phyloP scores from a whole-genome alignment of 23 tunicate genomes.

The Halocynthia roretzi region DNA sequence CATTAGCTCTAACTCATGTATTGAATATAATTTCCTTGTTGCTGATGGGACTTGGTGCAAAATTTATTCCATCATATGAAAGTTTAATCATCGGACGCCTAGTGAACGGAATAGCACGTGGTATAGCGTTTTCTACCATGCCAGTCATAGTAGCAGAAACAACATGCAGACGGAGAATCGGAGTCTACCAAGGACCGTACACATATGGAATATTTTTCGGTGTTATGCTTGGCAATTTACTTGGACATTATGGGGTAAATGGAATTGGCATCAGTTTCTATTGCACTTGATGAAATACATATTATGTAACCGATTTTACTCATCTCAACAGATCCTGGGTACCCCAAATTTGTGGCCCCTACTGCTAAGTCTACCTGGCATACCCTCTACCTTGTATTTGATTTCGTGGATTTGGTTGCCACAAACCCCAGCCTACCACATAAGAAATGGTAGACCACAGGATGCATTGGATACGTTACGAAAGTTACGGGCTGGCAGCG shows the following conservation, averaged over 20 bases:
- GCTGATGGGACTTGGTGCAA: slow-evolving; percentile 1
- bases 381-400: neutral
- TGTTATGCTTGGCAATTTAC: neutral
- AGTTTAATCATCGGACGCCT: neutral
- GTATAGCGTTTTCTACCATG: neutral
- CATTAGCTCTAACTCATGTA: neutral
- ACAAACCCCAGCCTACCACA: neutral
- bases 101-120: slow-evolving; percentile 2
- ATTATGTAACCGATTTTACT: neutral
- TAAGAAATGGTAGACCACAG: neutral
- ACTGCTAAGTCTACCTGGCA: neutral
- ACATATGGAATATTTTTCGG: neutral
- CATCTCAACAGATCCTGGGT: neutral
- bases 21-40: neutral
- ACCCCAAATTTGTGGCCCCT: neutral
- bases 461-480: neutral
- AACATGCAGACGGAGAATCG: slow-evolving; percentile 7
- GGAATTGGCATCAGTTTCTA: neutral
- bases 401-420: neutral
- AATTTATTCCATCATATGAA: slow-evolving; percentile 2
- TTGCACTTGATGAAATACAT: neutral
- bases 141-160: neutral
- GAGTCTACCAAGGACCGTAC: slow-evolving; percentile 1
- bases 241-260: neutral
- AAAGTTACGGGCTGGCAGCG: neutral